Evolutionary conservation across 1,140 invertebrate species (phyloP).

Genomic region (Lordiphosa clarofinis): DNA sequence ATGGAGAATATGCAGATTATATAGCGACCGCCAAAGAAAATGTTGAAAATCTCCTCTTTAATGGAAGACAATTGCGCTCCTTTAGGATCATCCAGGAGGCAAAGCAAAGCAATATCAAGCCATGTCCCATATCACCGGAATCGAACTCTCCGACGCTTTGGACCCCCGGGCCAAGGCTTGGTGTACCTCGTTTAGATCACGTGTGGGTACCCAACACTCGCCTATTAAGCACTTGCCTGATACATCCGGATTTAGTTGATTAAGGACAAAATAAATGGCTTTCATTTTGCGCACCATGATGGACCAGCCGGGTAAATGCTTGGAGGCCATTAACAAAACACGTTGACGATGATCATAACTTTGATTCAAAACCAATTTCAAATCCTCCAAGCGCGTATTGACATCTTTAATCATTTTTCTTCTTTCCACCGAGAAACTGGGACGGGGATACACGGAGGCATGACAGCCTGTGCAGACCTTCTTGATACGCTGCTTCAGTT

Average conservation of each 20-base stretch:
- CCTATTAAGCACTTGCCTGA: conserved; percentile 89
- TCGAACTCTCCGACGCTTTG: conserved; percentile 83
- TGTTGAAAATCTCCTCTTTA: conserved; percentile 87
- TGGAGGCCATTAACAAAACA: too few species aligned
- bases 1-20: conserved; percentile 90
- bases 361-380: conserved; percentile 83
- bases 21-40: conserved; percentile 91
- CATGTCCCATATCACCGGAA: too few species aligned
- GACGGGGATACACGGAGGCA: conserved; percentile 88
- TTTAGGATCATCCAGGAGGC: conserved; percentile 88
- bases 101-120: conserved; percentile 88
- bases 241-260: conserved; percentile 86
- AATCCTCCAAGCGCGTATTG: conserved; percentile 86
- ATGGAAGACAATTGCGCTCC: conserved; percentile 82
- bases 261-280: too few species aligned
- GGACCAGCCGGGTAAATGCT: too few species aligned
- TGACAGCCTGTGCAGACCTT: conserved; percentile 89
- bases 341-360: conserved; percentile 88
- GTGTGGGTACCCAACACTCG: conserved; percentile 87
- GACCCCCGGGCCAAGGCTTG: conserved; percentile 49
- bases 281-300: too few species aligned
- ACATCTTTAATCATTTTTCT: conserved; percentile 86
- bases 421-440: conserved; percentile 85
- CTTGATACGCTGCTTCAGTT: too few species aligned
- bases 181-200: conserved; percentile 82